phyloP scores from a whole-genome alignment of 2,888 invertebrate species.

The Melikaiella ostensackeni region DNA sequence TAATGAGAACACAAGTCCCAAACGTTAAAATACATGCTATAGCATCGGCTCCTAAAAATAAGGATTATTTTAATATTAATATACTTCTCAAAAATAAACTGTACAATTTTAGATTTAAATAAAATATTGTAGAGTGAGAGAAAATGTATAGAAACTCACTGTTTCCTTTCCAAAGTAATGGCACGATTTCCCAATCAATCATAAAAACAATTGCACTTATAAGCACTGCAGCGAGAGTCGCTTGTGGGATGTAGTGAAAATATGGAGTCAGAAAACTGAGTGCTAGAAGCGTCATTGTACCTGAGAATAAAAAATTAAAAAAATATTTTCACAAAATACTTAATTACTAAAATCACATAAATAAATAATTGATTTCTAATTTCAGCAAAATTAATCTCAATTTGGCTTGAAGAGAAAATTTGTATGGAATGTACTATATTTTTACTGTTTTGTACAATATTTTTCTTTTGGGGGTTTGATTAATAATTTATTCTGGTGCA shows the following conservation, averaged over 20 bases:
- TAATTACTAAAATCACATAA: not conserved
- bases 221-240: slow-evolving; percentile 91
- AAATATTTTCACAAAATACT: no score
- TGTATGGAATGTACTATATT: no score
- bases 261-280: slow-evolving; percentile 91
- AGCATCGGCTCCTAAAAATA: slow-evolving; percentile 79
- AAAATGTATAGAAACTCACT: slow-evolving; percentile 68
- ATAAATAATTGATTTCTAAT: not conserved
- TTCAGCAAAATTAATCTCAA: no score
- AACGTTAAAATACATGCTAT: slow-evolving; percentile 85
- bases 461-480: no score
- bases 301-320: slow-evolving; percentile 78
- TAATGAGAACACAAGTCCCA: slow-evolving; percentile 82
- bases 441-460: no score
- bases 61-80: not conserved
- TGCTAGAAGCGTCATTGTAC: slow-evolving; percentile 88
- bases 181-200: slow-evolving; percentile 80
- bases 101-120: no score
- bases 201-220: slow-evolving; percentile 94
- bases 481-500: no score
- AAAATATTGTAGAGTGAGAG: no score
- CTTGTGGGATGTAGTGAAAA: slow-evolving; percentile 91
- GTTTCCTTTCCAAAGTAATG: slow-evolving; percentile 80
- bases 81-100: no score
- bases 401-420: no score